Base-by-base conservation (phyloP, 2,888 invertebrate species). In the Cephus nigrinus region DNA sequence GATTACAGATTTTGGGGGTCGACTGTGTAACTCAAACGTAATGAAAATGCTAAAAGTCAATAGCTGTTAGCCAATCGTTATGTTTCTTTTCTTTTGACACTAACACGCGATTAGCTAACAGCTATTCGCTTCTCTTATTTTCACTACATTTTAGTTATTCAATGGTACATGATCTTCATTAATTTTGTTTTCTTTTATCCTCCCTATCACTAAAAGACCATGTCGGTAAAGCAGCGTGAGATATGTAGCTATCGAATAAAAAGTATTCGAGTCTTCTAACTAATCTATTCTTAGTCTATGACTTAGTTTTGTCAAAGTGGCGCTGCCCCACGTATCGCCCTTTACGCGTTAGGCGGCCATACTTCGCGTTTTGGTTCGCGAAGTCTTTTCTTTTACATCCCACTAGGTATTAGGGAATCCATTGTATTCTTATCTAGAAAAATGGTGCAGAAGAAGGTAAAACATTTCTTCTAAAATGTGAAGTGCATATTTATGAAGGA, bases 381-480 rank as follows among this genome's bases (percentile, higher is more conserved):
- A 82, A 83, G 78, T 84, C 78, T 75, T 35, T 74, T 81, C 34
- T 84, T 86, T 88, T 83, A 78, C 82, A 88, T 88, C 84, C 84
- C 69, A 78, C 76, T 76, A 76, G 79, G 80, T 85, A 77, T 80
- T 79, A 81, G 84, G 85, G 81, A 84, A 90, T 90, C 90, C 82
- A 34, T 75, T 33, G 77, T 78, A 83, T 86, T 82, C 82, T 80
- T 72, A 77, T 5, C 73, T 77, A 74, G 34, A 83, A 88, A 85
- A 76, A 90, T 90, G 90, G 90, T 90, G 40, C 89, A 90, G 78
- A 90, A 90, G 79, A 90, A 90, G 89, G 90, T 90, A 87, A 82
- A 82, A 76, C 74, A 40, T 76, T 55, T 75, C 1, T 68, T 74
- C 68, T 78, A 73, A 68, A 71, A 12, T 30, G 36, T 71, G 72